phyloP scores from a whole-genome alignment of 2,797 vertebrate species.

The Nyctalus aviator region DNA sequence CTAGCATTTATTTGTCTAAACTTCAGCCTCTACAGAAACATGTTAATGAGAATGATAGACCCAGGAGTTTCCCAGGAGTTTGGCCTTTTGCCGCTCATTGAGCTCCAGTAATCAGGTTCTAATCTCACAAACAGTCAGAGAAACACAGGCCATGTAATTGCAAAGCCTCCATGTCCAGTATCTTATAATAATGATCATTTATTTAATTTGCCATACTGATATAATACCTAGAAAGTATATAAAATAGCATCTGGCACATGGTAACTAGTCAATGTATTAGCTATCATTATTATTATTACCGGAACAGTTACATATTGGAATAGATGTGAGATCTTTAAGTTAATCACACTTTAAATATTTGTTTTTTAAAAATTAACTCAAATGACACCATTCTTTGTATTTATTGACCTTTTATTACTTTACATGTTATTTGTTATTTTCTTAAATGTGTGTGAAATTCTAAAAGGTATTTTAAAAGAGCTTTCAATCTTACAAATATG shows the following conservation, averaged over 20 bases:
- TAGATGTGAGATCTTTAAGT: neutral
- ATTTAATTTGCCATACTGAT: constrained; percentile 6
- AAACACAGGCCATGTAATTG: neutral
- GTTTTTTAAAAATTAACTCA: neutral
- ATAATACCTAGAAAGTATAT: neutral
- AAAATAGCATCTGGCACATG: neutral
- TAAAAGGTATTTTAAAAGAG: constrained; percentile 28
- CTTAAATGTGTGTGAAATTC: neutral
- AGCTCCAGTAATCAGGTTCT: neutral
- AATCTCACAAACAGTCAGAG: neutral
- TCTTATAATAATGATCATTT: constrained; percentile 5
- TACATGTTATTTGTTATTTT: neutral
- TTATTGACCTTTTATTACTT: constrained; percentile 38
- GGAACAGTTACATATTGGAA: neutral
- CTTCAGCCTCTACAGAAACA: neutral
- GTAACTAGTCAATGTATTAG: neutral
- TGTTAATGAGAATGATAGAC: neutral
- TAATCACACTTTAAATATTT: neutral
- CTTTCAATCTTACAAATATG: neutral
- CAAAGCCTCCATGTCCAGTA: neutral
- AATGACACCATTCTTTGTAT: neutral
- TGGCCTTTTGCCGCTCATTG: neutral
- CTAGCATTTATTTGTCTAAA: neutral
- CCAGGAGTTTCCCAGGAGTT: neutral
- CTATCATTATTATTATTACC: neutral